Evolutionary conservation across 2,113 vertebrate species (phyloP), one percentile per base, ranked within the genome.

Genomic region (Mystacornis crossleyi): DNA sequence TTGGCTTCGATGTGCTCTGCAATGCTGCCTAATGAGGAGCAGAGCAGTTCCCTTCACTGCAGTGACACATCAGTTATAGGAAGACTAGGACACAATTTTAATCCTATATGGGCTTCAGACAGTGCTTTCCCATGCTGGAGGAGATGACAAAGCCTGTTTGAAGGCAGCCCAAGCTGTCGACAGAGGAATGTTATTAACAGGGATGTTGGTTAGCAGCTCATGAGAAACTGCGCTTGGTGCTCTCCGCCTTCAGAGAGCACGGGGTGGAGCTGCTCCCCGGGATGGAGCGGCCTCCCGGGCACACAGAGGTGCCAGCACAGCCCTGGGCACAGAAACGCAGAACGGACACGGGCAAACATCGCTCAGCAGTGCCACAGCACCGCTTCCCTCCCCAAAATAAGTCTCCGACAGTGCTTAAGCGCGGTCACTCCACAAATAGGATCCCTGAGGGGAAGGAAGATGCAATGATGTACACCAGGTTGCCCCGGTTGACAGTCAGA

Each of bases 11-110:
- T 5, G 24, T 48, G 64, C 67, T 54, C 89, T 80, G 83, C 16
- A 18, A 16, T 67, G 80, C 90, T 86, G 93, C 72, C 86, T 92
- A 51, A 91, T 73, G 92, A 89, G 91, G 45, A 54, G 82, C 66
- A 80, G 86, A 57, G 40, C 67, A 42, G 92, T 45, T 89, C 78
- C 43, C 53, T 53, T 79, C 48, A 15, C 38, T 51, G 50, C 48
- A 47, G 67, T 5, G 14, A 51, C 80, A 55, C 62, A 8, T 73
- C 54, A 60, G 82, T 81, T 87, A 77, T 90, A 86, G 81, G 74
- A 85, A 29, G 70, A 45, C 24, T 17, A n/a, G 78, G 51, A 29
- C 69, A 19, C 33, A 31, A n/a, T 61, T 81, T 55, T 31, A 45
- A 74, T 61, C 42, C 79, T 81, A 8, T 54, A 36, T n/a, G 54